Conservation (phyloP, 1,140 invertebrate species). For the Sitodiplosis mosellana region DNA sequence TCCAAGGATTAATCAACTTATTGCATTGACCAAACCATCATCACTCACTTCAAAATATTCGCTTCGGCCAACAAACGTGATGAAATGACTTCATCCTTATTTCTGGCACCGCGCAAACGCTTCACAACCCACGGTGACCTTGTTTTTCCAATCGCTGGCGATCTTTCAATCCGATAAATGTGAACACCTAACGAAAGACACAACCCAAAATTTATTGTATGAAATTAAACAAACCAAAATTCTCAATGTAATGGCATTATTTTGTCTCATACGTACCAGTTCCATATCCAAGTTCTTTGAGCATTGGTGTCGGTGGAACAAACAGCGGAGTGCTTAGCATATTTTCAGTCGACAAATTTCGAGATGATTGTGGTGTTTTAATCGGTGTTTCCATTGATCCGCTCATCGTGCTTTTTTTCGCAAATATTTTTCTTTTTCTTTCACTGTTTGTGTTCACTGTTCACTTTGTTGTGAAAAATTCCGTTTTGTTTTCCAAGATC, state of each 20-base stretch:
- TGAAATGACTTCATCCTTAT: slow-evolving; percentile 13
- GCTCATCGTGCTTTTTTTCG: too few relatives aligned
- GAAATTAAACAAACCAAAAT: slow-evolving; percentile 5
- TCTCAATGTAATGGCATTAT: slow-evolving; percentile 3
- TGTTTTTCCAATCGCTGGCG: slow-evolving; percentile 38
- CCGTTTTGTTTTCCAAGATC: too few relatives aligned
- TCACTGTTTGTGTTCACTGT: too few relatives aligned
- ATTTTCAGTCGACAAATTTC: too few relatives aligned
- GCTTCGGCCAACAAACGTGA: slow-evolving; percentile 50
- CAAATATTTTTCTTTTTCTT: too few relatives aligned
- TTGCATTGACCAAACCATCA: not conserved
- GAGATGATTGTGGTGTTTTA: too few relatives aligned
- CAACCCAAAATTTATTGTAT: too few relatives aligned
- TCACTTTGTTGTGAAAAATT: too few relatives aligned
- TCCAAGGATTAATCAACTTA: not conserved
- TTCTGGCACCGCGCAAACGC: slow-evolving; percentile 29
- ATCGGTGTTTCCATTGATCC: too few relatives aligned
- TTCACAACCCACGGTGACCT: slow-evolving; percentile 72
- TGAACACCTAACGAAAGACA: slow-evolving; percentile 39
- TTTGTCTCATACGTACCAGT: slow-evolving; percentile 34
- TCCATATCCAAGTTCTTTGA: slow-evolving; percentile 52
- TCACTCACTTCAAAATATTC: slow-evolving; percentile 23
- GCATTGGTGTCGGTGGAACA: slow-evolving; percentile 45
- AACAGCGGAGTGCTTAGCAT: not conserved
- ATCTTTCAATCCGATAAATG: slow-evolving; percentile 55